Conservation (phyloP, 2,113 vertebrate species). For the Nycticorax nycticorax region DNA sequence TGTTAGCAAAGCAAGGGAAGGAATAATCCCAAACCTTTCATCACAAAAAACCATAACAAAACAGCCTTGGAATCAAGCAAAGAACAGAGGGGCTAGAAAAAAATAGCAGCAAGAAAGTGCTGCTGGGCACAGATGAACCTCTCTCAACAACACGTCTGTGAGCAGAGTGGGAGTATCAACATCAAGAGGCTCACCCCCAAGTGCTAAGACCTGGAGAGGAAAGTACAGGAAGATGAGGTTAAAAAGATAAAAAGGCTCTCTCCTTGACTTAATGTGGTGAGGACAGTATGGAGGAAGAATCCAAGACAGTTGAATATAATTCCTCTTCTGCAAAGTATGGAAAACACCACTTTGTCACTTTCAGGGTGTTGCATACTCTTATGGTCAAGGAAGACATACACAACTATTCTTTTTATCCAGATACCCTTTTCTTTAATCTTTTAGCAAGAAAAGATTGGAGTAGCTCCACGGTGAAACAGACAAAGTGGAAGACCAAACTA, state of each 20-base stretch:
- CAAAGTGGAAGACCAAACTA: background rate
- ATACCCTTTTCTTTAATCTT: background rate
- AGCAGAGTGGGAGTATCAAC: background rate
- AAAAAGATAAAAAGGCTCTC: background rate
- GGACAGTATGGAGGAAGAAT: background rate
- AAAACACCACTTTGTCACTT: background rate
- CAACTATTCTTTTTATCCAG: background rate
- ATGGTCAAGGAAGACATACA: background rate
- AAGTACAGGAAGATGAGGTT: background rate
- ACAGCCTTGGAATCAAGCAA: constrained; percentile 1
- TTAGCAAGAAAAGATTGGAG: background rate
- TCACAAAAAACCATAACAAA: background rate
- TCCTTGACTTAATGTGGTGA: background rate
- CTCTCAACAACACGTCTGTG: background rate
- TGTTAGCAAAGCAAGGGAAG: background rate
- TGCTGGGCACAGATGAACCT: background rate
- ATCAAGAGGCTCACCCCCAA: background rate
- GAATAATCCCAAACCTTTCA: constrained; percentile 31
- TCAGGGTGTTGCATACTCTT: background rate
- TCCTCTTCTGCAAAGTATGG: background rate
- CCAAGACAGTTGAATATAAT: background rate
- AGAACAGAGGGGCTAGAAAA: constrained; percentile 28
- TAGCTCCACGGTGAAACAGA: background rate
- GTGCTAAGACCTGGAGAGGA: background rate
- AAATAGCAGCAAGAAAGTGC: constrained; percentile 20